A percentile compares a stretch with the other conserved stretches of the same genome.
Conservation (phyloP, 2,113 vertebrate genomes). For the Herpailurus yagouaroundi region DNA sequence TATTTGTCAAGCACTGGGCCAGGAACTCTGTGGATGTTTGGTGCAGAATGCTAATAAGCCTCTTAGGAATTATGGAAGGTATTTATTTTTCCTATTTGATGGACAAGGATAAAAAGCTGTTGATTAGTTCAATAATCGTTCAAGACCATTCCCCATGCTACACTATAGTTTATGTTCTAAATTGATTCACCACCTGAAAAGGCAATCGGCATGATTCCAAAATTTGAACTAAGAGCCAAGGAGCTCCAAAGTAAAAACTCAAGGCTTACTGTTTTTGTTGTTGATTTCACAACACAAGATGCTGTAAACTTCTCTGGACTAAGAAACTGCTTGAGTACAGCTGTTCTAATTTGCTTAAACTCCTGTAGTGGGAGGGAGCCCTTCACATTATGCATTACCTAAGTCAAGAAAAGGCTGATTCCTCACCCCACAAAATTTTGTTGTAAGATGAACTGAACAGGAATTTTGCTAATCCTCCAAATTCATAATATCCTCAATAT, state of each 20-base stretch:
- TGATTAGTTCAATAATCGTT: not conserved
- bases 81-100: not conserved
- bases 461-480: conserved; percentile 18
- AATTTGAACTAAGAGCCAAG: not conserved
- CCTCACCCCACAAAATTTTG: not conserved
- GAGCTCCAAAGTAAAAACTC: not conserved
- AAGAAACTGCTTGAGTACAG: not conserved
- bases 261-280: not conserved
- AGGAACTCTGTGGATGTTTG: not conserved
- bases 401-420: not conserved
- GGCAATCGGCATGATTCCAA: not conserved
- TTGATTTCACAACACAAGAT: not conserved
- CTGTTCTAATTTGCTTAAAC: not conserved
- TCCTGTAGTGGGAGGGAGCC: not conserved
- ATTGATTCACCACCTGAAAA: not conserved
- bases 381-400: not conserved
- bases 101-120: not conserved
- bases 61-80: not conserved
- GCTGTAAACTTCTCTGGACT: not conserved
- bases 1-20: not conserved
- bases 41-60: not conserved
- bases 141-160: not conserved
- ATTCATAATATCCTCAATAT: not conserved
- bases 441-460: conserved; percentile 42
- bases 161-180: not conserved